Percentiles rank a stretch among this genome's conserved stretches.
Conservation (phyloP, 2,888 invertebrate genomes). For the Eupsilia transversa region DNA sequence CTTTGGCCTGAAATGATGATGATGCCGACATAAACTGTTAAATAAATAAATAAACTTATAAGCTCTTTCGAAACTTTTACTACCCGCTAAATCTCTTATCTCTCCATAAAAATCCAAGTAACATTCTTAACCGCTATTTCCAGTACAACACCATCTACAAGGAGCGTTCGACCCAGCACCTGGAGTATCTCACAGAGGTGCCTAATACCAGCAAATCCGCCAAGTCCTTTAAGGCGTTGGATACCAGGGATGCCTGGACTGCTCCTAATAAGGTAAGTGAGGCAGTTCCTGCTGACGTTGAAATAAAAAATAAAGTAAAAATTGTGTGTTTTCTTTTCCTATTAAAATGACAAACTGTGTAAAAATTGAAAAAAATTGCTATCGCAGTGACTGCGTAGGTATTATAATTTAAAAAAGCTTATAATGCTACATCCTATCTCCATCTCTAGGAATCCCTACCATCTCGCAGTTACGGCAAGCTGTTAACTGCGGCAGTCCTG, state of each 20-base stretch:
- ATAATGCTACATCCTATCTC: too few relatives aligned
- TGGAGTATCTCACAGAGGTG: constrained; percentile 81
- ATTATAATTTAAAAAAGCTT: too few relatives aligned
- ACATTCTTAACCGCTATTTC: neutral
- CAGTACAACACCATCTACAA: constrained; percentile 87
- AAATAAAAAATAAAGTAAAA: too few relatives aligned
- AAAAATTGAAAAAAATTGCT: too few relatives aligned
- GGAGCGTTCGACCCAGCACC: constrained; percentile 77
- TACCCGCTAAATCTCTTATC: too few relatives aligned
- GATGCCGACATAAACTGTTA: too few relatives aligned
- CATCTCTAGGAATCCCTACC: constrained; percentile 89
- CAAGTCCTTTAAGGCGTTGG: constrained; percentile 68
- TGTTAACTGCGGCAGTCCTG: constrained; percentile 93
- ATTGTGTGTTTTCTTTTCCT: too few relatives aligned
- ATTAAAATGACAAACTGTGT: too few relatives aligned
- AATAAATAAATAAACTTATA: too few relatives aligned
- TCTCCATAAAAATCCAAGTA: neutral
- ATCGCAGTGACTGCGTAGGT: too few relatives aligned
- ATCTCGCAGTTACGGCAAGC: constrained; percentile 92
- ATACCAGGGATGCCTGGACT: constrained; percentile 89
- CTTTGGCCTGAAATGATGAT: too few relatives aligned
- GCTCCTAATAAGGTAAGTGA: constrained; percentile 85
- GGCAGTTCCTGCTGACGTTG: neutral
- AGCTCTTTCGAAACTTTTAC: too few relatives aligned
- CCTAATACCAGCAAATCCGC: constrained; percentile 72